Conservation (phyloP, 2,888 invertebrate genomes). For the Drosophila dives region DNA sequence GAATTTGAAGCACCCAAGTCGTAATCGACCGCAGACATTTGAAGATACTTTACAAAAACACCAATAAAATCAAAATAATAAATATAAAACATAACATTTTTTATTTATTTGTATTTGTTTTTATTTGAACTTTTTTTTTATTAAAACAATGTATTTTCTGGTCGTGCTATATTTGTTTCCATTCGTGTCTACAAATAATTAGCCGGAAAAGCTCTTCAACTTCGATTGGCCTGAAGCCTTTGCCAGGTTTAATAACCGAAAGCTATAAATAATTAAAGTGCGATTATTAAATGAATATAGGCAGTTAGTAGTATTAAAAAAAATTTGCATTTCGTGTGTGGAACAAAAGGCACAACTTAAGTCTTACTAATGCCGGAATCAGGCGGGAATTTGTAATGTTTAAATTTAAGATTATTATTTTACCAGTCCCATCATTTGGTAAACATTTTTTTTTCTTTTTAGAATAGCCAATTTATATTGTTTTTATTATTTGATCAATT, state of each 20-base stretch:
- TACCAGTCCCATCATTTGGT: not conserved
- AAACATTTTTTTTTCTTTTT: not conserved
- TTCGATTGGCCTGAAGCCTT: constrained; percentile 18
- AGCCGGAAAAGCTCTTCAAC: constrained; percentile 36
- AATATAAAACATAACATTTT: too few species aligned
- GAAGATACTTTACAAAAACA: not conserved
- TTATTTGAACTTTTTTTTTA: not conserved
- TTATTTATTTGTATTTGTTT: not conserved
- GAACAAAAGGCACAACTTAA: constrained; percentile 34
- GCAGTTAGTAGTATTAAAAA: not conserved
- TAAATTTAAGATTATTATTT: not conserved
- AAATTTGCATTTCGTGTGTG: not conserved
- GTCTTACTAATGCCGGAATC: constrained; percentile 34
- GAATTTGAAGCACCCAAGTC: not conserved
- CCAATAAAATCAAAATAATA: too few species aligned
- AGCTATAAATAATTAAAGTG: constrained; percentile 24
- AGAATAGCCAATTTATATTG: not conserved
- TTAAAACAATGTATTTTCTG: constrained; percentile 16
- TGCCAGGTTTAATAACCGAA: not conserved
- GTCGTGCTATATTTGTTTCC: not conserved
- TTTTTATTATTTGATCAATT: too few species aligned
- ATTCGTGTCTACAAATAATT: constrained; percentile 47
- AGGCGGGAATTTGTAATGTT: constrained; percentile 23
- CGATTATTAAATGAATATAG: constrained; percentile 13
- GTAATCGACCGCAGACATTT: not conserved